Evolutionary conservation across 1,140 invertebrate species (phyloP), one percentile per base, ranked within the genome.

Genomic region (Euura saliciscinereae): DNA sequence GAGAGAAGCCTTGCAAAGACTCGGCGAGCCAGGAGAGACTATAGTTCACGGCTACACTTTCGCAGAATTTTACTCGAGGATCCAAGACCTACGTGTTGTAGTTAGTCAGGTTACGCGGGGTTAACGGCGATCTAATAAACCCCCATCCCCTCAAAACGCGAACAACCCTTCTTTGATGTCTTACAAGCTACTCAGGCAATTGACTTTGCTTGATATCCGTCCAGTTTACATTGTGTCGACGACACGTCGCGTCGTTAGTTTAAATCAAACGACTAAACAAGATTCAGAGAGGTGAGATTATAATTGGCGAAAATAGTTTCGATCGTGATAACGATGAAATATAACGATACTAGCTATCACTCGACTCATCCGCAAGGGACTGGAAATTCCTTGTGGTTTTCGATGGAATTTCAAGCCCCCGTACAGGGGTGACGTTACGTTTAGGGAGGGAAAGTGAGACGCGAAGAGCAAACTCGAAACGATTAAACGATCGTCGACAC

Each of bases 41-140:
- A 28, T 28, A 28, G 28, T 28, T 44, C 72, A 42, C 68, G 73
- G 72, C 73, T 28, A 74, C 79, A 79, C 78, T 79, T 79, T 79
- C 74, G 67, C 72, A 28, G 72, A 74, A 77, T 77, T 78, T 75
- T 77, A 78, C 72, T 75, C 72, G 70, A 69, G 65, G 69, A 66
- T 70, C 75, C 73, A 75, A 59, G 8, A 59, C 51, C 51, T 8
- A 28, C 28, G 28, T 28, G 28, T 11, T 28, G 28, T 11, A 59
- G 8, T 8, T n/a, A 59, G 6, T n/a, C 10, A n/a, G 51, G 51
- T 59, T 59, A 59, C 51, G 5, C 51, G 8, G 51, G 76, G 74
- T 78, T 77, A 77, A 73, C 71, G 74, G 68, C 77, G 76, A 79
- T 79, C 77, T 79, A 79, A 81, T 81, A 78, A 78, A 79, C 75